Evolutionary conservation across 2,797 vertebrate species (phyloP), one percentile per base, ranked within the genome.

Genomic region (Epinephelus awoara): DNA sequence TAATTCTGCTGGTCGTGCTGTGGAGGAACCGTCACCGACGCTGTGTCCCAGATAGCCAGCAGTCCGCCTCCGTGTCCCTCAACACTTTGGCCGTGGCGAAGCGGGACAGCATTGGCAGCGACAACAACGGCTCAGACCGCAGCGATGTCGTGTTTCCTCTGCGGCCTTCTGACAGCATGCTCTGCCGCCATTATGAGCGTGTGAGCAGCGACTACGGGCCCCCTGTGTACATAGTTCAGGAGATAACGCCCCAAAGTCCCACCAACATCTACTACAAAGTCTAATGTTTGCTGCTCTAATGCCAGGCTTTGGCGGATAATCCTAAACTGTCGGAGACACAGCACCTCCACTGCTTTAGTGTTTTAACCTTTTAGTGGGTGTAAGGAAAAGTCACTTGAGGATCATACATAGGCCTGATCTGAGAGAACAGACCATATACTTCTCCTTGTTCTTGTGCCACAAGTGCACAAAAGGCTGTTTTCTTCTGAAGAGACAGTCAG

Each of bases 191-290:
- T 92, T 99, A 99, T 65, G 97, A 99, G 92, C 98, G 97, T 46
- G 97, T 98, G 89, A 99, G 97, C 80, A 95, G 96, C 4, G 98
- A 99, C 92, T 99, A 99, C 55, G 98, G 97, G 86, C 96, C 98
- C 80, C 98, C 98, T 0, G 98, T 99, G 87, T 99, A 99, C 94
- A 98, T 99, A 77, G 98, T 99, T 67, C 98, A 99, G 94, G 98
- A 99, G 94, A 97, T 99, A 95, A 95, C 96, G 23, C 96, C 98
- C 59, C 98, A 98, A 93, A 98, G 93, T 83, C 98, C 98, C 58
- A 97, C 98, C 86, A 99, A 99, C 94, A 95, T 99, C 93, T 99
- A 95, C 93, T 96, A 96, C 82, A 96, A 96, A 91, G 96, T 96
- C 92, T 99, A 95, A 97, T n/a, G 46, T 72, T 34, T 54, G 52